These are phyloP conservation scores for Patella pellucida DNA, from an alignment of 2,888 invertebrate species.

Conservation along the genomic window DNA sequence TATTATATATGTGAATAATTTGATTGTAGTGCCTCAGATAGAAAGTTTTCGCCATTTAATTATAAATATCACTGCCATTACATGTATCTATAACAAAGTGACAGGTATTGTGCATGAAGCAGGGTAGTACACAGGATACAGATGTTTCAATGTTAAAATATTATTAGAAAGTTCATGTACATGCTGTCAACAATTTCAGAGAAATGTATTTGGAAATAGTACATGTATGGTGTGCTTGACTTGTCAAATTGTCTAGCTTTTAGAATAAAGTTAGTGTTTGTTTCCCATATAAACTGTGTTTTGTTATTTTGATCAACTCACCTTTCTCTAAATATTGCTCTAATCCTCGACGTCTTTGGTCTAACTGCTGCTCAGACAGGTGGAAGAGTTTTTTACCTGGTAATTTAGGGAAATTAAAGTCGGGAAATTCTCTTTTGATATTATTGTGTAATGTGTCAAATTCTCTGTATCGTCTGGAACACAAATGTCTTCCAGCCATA, in stretches of 20 bases:
- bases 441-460: conserved; percentile 90
- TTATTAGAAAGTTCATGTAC: too few relatives aligned
- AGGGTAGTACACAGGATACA: too few relatives aligned
- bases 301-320: conserved; percentile 34
- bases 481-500: conserved; percentile 98
- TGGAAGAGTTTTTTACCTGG: conserved; percentile 98
- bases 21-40: too few relatives aligned
- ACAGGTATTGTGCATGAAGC: too few relatives aligned
- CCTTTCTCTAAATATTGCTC: conserved; percentile 97
- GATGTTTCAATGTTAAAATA: too few relatives aligned
- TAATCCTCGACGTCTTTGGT: conserved; percentile 91
- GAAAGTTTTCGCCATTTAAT: too few relatives aligned
- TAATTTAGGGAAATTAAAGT: conserved; percentile 95
- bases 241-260: too few relatives aligned
- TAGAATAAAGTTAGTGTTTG: neutral
- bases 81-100: too few relatives aligned
- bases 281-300: neutral
- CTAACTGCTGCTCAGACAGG: conserved; percentile 95
- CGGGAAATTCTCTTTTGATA: conserved; percentile 93
- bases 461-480: conserved; percentile 95
- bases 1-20: too few relatives aligned
- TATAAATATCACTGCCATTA: too few relatives aligned
- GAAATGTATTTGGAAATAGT: too few relatives aligned
- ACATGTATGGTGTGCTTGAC: neutral
- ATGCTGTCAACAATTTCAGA: too few relatives aligned